Evolutionary conservation across 2,797 vertebrate genomes (phyloP), one percentile per base, ranked within the genome.

Genomic region (Alca torda): DNA sequence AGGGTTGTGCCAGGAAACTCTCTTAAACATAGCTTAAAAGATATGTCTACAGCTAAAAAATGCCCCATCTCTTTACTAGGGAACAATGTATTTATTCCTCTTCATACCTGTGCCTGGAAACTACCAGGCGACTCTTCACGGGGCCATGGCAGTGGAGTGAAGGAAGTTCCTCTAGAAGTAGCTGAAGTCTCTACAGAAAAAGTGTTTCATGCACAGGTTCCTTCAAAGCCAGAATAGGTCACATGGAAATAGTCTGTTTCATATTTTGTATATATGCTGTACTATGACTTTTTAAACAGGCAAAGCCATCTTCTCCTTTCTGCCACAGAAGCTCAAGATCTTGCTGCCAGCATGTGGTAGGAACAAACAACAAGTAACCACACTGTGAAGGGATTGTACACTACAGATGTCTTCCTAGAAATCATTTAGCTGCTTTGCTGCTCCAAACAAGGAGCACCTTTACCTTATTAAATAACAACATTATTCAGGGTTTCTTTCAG

Each of bases 81-180:
- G 25, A 80, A 48, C 13, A 39, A 67, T 3, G 21, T 8, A 13
- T 51, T 68, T 68, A 72, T 60, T 83, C 26, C 19, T 16, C 17
- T 77, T 63, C 8, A 14, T 14, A 48, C 31, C 17, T 60, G 11
- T 80, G 60, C 33, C 70, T 60, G 74, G 59, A 54, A 63, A 33
- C 23, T 26, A 50, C 24, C 48, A 81, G 14, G 35, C 5, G 6
- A 75, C 7, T 13, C 63, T 72, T 64, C 39, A 12, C 3, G 80
- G 28, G 26, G 39, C 14, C 41, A 41, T 7, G 50, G 37, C 16
- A 73, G 39, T 20, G 0, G 0, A 33, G 11, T 26, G 24, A 50
- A 68, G 25, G 33, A 39, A 69, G 16, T 16, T 77, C 35, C n/a
- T 56, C 35, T 11, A 51, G 25, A 56, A 77, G 68, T 6, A 73